These are phyloP conservation scores for Polypedilum vanderplanki DNA, from an alignment of 1,140 invertebrate genomes.

Conservation along the genomic window DNA sequence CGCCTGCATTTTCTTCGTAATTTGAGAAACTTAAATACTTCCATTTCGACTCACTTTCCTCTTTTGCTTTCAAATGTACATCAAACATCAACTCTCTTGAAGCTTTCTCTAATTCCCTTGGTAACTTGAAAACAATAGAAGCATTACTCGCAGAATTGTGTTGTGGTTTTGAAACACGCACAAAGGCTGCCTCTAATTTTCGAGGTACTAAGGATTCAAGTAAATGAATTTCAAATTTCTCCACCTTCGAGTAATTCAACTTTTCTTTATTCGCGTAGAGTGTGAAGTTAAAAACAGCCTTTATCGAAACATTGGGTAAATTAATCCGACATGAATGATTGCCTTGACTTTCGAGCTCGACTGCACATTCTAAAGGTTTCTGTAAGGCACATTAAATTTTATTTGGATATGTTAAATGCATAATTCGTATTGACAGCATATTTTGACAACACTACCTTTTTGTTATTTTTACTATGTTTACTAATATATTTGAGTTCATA, in stretches of 20 bases:
- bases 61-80: slow-evolving; percentile 5
- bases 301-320: not conserved
- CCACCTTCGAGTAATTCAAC: not conserved
- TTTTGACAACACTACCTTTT: slow-evolving; percentile 39
- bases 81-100: not conserved
- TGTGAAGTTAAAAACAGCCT: slow-evolving; percentile 1
- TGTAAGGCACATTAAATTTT: not conserved
- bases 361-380: not conserved
- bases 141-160: not conserved
- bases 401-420: not conserved
- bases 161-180: not conserved
- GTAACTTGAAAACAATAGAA: not conserved
- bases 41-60: slow-evolving; percentile 24
- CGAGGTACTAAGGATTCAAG: not conserved
- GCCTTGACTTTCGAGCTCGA: not conserved
- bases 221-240: not conserved
- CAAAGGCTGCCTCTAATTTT: not conserved
- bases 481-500: slow-evolving; percentile 50
- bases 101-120: not conserved
- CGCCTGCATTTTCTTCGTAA: slow-evolving; percentile 28
- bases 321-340: not conserved
- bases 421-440: not conserved
- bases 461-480: no score
- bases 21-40: slow-evolving; percentile 30
- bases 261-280: not conserved